A percentile compares a stretch with the other conserved stretches of the same genome.
These are phyloP conservation scores for Procapra przewalskii DNA, from an alignment of 2,113 vertebrate species.

Conservation along the genomic window DNA sequence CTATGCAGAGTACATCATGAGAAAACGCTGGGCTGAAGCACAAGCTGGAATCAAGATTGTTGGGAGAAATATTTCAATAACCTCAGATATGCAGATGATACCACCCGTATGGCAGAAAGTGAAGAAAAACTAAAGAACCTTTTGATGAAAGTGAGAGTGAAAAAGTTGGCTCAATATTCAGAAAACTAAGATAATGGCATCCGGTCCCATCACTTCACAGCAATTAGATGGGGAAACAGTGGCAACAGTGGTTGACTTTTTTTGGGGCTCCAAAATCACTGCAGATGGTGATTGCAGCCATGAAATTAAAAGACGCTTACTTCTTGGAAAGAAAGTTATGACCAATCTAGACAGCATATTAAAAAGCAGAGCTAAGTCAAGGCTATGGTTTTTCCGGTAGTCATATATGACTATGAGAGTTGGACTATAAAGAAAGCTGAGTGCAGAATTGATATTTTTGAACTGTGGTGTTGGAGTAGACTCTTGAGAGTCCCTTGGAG, in stretches of 20 bases:
- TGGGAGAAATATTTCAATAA: not conserved
- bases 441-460: not conserved
- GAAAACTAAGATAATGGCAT: not conserved
- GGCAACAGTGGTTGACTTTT: not conserved
- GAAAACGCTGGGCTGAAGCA: not conserved
- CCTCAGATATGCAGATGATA: not conserved
- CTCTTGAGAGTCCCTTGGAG: not conserved
- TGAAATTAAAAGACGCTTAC: not conserved
- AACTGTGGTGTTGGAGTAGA: not conserved
- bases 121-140: not conserved
- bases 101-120: not conserved
- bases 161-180: not conserved
- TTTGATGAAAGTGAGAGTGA: not conserved
- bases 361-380: not conserved
- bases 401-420: not conserved
- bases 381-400: not conserved
- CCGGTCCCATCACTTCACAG: fast-evolving
- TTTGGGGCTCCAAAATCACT: not conserved
- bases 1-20: not conserved
- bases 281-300: not conserved
- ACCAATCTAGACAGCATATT: not conserved
- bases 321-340: not conserved
- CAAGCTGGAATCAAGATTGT: not conserved
- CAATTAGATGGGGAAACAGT: not conserved
- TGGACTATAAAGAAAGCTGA: not conserved